phyloP scores from a whole-genome alignment of 2,113 vertebrate genomes.

The Oreocharis arfaki region DNA sequence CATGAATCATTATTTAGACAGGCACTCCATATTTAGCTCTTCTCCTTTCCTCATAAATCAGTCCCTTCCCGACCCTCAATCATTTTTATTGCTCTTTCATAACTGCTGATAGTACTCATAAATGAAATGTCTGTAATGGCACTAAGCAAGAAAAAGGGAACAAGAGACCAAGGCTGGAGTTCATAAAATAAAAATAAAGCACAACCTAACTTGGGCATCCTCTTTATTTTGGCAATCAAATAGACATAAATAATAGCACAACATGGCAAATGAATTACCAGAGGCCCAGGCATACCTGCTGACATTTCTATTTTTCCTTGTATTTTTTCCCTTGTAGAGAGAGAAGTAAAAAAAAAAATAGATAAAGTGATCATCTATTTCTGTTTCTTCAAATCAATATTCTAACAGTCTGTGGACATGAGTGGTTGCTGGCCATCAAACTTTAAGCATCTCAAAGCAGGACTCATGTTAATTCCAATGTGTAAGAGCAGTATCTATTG shows the following conservation, averaged over 20 bases:
- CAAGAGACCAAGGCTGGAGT: background rate
- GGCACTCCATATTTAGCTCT: slow-evolving; percentile 17
- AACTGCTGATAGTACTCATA: slow-evolving; percentile 28
- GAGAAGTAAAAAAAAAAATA: background rate
- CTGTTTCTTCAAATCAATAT: background rate
- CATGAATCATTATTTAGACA: slow-evolving; percentile 40
- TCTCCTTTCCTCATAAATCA: slow-evolving; percentile 45
- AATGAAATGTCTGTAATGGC: slow-evolving; percentile 20
- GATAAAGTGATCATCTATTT: background rate
- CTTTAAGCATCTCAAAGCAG: background rate
- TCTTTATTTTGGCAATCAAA: slow-evolving; percentile 4
- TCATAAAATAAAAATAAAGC: slow-evolving; percentile 37
- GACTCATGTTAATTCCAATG: rapidly evolving
- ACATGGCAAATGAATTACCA: background rate
- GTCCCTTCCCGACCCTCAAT: background rate
- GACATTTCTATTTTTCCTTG: background rate
- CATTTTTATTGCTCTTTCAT: slow-evolving; percentile 51
- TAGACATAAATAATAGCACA: slow-evolving; percentile 27
- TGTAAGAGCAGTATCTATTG: background rate
- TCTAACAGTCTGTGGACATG: background rate
- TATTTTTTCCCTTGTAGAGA: background rate
- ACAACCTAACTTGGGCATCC: background rate
- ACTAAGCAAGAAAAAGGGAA: slow-evolving; percentile 22
- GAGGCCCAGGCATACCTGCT: background rate
- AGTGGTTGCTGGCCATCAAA: background rate